Base-by-base conservation (phyloP, 2,888 invertebrate species). In the Periphyllus acericola region DNA sequence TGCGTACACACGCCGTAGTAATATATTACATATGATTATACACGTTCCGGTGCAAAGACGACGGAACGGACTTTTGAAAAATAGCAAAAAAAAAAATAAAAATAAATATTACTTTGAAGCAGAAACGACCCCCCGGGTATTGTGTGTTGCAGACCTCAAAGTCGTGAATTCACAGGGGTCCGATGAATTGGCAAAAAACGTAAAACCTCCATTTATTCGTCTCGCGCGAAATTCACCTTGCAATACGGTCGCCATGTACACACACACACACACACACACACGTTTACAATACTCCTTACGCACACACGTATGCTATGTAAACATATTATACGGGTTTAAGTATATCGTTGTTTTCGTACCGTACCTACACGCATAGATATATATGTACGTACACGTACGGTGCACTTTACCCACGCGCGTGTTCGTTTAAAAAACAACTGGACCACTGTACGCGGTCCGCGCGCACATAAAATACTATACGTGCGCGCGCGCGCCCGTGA, bases 91-190 rank as follows among this genome's bases (percentile, higher is more conserved):
- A 9, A 68, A 81, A 68, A n/a, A n/a, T n/a, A n/a, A n/a, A n/a
- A n/a, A n/a, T n/a, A n/a, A n/a, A n/a, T n/a, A 81, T 66, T 9
- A n/a, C n/a, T 79, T 34, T 11, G 19, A 60, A 79, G 0, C 36
- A n/a, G 0, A 79, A 36, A 36, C n/a, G 66, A 80, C 36, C 19
- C 36, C 81, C 40, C 81, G 46, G 19, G 3, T 21, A 19, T n/a
- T n/a, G 68, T 40, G 36, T 8, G n/a, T 68, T 36, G 66, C 40
- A 79, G 79, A 60, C 60, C 17, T 80, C 36, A 32, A 32, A 68
- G 68, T 40, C 40, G 81, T 68, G 81, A 71, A 81, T 68, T 81
- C 68, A 21, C 81, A 46, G 81, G 81, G 68, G 81, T 66, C 80
- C 80, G 40, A 68, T 68, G 66, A n/a, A 68, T 32, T 11, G 81